Percentiles rank a stretch among this genome's conserved stretches.
These are phyloP conservation scores for Hestina assimilis DNA, from an alignment of 1,140 invertebrate genomes.

Conservation along the genomic window DNA sequence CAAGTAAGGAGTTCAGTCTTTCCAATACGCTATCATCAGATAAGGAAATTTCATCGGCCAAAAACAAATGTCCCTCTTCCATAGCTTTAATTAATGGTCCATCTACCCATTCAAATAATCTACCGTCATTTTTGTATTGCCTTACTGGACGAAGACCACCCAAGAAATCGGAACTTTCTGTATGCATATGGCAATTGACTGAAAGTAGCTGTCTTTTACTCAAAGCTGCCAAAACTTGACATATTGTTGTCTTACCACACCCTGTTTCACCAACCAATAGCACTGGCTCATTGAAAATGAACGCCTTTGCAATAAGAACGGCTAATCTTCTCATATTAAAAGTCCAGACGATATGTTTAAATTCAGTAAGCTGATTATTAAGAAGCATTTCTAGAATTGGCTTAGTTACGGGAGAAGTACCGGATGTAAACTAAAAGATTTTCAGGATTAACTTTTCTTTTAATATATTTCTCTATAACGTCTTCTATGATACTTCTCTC, in stretches of 20 bases:
- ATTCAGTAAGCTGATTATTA: slow-evolving; percentile 77
- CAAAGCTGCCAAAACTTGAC: slow-evolving; percentile 90
- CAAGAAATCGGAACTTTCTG: slow-evolving; percentile 98
- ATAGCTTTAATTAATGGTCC: slow-evolving; percentile 96
- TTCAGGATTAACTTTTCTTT: slow-evolving; percentile 85
- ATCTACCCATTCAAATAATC: slow-evolving; percentile 98
- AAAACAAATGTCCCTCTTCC: slow-evolving; percentile 91
- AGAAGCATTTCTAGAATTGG: slow-evolving; percentile 84
- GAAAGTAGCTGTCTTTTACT: slow-evolving; percentile 83
- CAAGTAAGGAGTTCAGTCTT: slow-evolving; percentile 96
- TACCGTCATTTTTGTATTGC: slow-evolving; percentile 79
- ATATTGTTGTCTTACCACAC: slow-evolving; percentile 98
- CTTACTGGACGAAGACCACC: slow-evolving; percentile 96
- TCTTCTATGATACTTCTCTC: slow-evolving; percentile 88
- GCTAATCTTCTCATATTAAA: slow-evolving; percentile 93
- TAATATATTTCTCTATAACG: slow-evolving; percentile 92
- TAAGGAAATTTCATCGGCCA: slow-evolving; percentile 99
- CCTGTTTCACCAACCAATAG: slow-evolving; percentile 98
- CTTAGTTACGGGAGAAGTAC: slow-evolving; percentile 88
- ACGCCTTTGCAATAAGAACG: slow-evolving; percentile 93
- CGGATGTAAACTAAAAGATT: slow-evolving; percentile 85
- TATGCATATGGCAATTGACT: slow-evolving; percentile 99
- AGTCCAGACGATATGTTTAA: slow-evolving; percentile 96
- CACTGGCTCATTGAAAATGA: slow-evolving; percentile 96
- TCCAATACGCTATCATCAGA: slow-evolving; percentile 99